Conservation (phyloP, 2,113 vertebrate genomes). For the Scartelaos histophorus region DNA sequence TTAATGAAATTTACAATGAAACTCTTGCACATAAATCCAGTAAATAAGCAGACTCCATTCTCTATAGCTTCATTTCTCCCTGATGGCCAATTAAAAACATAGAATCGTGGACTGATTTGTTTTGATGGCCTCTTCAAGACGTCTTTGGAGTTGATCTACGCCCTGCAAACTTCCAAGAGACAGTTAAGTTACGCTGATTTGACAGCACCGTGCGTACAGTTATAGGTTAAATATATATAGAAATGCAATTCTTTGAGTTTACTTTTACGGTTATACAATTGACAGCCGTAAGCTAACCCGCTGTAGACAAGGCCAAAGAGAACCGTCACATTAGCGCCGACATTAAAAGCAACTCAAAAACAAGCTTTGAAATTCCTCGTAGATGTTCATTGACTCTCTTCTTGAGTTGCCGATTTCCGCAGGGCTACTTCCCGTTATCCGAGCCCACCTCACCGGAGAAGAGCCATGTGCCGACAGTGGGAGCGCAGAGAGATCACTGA, state of each 20-base stretch:
- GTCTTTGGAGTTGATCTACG: not conserved
- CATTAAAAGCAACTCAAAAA: not conserved
- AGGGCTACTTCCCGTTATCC: not conserved
- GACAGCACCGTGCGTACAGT: not conserved
- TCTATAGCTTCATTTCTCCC: not conserved
- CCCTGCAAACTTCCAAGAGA: not conserved
- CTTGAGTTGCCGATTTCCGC: slow-evolving; percentile 24
- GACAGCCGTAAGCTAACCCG: not conserved
- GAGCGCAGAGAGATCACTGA: slow-evolving; percentile 30
- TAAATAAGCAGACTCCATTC: too few relatives aligned
- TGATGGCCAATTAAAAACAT: not conserved
- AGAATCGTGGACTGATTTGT: not conserved
- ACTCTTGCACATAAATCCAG: too few relatives aligned
- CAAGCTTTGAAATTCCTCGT: slow-evolving; percentile 17
- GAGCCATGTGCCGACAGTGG: slow-evolving; percentile 29
- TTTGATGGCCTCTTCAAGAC: not conserved
- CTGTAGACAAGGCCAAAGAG: not conserved
- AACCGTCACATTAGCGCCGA: not conserved
- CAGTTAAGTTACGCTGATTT: not conserved
- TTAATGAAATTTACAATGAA: too few relatives aligned
- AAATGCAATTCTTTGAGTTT: slow-evolving; percentile 4
- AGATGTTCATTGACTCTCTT: slow-evolving; percentile 53
- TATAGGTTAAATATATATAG: slow-evolving; percentile 2
- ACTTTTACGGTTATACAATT: not conserved
- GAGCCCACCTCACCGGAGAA: slow-evolving; percentile 31